Base-by-base conservation (phyloP, 2,113 vertebrate genomes). In the Ammodytes dubius region DNA sequence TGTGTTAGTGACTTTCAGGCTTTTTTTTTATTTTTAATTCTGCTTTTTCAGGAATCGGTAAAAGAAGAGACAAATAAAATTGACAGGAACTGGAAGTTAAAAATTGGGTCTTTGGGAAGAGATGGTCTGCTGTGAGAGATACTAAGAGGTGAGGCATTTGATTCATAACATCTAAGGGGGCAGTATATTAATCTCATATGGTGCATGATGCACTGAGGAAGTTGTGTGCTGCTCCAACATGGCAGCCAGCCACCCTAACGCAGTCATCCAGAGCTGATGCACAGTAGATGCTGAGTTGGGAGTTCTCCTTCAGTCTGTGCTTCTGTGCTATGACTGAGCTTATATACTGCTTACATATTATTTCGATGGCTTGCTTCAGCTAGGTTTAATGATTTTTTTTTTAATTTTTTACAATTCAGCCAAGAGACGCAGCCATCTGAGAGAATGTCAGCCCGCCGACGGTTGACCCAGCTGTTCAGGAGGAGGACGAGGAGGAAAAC, bases 381-480 rank as follows among this genome's bases (percentile, higher is more conserved):
- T 80, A 40, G 47, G 14, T 47, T 66, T 85, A 7, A 88, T 86
- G 2, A 53, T 91, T 49, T 89, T 92, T 83, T 66, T 86, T 88
- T 70, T 60, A 1, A 27, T 27, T 27, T 27, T 27, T 27, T 27
- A 27, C 27, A 27, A 3, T 60, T 42, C 81, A 95, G 95, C 81
- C 78, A 85, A 81, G 65, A 88, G 79, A 87, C 27, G 77, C 85
- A 83, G 69, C 13, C 81, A 27, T 75, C 75, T 66, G 87, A 90
- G 82, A 94, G 67, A 73, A 91, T 61, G 68, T 66, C 67, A 1
- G 17, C 77, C 27, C 79, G 74, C 1, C 82, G 64, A 65, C 81
- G 82, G 50, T 11, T 95, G 15, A 85, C 87, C 72, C 72, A 88
- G 63, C 70, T 95, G 67, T 93, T 95, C 86, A 93, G 74, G 57